These are phyloP conservation scores for Andinoacara biseriatus DNA, from an alignment of 2,113 vertebrate species.

Conservation along the genomic window DNA sequence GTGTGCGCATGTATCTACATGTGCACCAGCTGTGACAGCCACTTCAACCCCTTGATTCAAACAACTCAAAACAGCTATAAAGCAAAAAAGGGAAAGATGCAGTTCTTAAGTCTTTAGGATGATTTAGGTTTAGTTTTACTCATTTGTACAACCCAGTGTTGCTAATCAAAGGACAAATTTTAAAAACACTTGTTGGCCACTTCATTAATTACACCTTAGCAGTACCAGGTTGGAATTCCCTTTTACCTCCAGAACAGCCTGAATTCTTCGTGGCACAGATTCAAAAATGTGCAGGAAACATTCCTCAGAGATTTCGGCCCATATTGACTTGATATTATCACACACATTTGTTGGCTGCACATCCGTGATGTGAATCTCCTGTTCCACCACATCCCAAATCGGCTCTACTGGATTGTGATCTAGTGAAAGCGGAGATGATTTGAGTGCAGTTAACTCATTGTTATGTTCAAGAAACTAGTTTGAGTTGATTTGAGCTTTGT, in stretches of 20 bases:
- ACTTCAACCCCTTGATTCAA: not conserved
- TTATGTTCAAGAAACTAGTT: not conserved
- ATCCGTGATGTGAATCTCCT: not conserved
- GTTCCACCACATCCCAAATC: not conserved
- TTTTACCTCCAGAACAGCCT: too few relatives aligned
- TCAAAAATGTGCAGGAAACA: too few relatives aligned
- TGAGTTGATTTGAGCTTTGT: not conserved
- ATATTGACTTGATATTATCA: not conserved
- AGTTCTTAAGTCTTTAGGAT: not conserved
- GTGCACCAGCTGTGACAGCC: constrained; percentile 10
- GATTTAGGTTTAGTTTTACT: not conserved
- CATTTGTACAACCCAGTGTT: not conserved
- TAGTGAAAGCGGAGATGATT: not conserved
- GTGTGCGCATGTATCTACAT: constrained; percentile 21
- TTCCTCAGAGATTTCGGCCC: too few relatives aligned
- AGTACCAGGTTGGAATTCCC: too few relatives aligned
- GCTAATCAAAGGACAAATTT: not conserved
- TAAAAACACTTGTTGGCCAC: too few relatives aligned
- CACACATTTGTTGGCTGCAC: not conserved
- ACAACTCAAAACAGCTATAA: not conserved
- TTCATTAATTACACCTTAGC: too few relatives aligned
- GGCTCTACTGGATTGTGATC: not conserved
- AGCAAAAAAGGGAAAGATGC: not conserved
- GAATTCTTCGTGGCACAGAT: not conserved
- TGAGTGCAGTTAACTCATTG: not conserved